Evolutionary conservation across 2,888 invertebrate genomes (phyloP).

Genomic region (Mamestra brassicae): DNA sequence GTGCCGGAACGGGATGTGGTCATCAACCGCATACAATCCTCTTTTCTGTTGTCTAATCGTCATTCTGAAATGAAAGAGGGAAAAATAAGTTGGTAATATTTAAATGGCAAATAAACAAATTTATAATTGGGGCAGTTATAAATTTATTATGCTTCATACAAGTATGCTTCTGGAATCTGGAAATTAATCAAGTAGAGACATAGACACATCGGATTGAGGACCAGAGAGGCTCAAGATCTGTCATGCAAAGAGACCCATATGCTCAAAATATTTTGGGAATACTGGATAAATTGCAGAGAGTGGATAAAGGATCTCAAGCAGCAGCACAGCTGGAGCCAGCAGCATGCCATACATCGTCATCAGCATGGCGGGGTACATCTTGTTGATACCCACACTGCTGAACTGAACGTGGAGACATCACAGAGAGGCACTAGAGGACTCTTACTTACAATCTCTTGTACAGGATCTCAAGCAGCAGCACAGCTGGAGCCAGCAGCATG

Average conservation of each 20-base stretch:
- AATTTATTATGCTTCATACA: too few relatives aligned
- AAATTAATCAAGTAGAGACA: too few relatives aligned
- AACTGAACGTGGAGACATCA: slow-evolving; percentile 77
- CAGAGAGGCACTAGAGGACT: not conserved
- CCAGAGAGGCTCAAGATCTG: not conserved
- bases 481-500: slow-evolving; percentile 79
- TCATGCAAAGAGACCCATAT: not conserved
- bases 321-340: slow-evolving; percentile 81
- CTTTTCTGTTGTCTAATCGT: slow-evolving; percentile 47
- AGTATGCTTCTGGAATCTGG: too few relatives aligned
- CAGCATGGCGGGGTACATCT: slow-evolving; percentile 89
- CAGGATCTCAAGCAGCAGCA: slow-evolving; percentile 82
- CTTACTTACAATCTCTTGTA: slow-evolving; percentile 81
- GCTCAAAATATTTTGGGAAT: too few relatives aligned
- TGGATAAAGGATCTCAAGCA: slow-evolving; percentile 70
- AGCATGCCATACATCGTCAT: slow-evolving; percentile 87
- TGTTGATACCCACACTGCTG: slow-evolving; percentile 91
- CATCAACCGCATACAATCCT: slow-evolving; percentile 3
- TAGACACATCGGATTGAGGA: not conserved
- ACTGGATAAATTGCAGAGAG: too few relatives aligned
- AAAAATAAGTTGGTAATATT: not conserved
- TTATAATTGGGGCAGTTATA: too few relatives aligned
- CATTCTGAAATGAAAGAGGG: slow-evolving; percentile 49
- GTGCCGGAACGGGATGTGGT: slow-evolving; percentile 49
- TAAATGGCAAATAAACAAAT: not conserved